phyloP scores from a whole-genome alignment of 2,797 vertebrate species.

The Neostethus bicornis region DNA sequence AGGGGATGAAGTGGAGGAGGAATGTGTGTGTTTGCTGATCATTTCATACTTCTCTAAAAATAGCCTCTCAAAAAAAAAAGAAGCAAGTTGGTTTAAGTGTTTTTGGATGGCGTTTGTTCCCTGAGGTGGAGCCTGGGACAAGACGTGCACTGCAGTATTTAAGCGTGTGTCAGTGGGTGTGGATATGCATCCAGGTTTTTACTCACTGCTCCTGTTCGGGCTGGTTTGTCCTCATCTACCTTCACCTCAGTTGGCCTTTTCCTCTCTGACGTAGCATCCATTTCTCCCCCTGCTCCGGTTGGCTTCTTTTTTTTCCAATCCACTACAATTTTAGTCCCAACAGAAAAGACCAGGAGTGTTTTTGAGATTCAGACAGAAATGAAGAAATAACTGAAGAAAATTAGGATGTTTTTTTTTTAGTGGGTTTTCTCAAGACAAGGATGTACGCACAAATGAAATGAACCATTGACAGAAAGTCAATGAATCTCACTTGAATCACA shows the following conservation, averaged over 20 bases:
- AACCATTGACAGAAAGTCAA: no score
- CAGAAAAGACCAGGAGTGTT: conserved; percentile 26
- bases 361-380: conserved; percentile 32
- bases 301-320: conserved; percentile 20
- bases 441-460: no score
- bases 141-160: conserved; percentile 29
- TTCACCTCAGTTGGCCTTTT: conserved; percentile 9
- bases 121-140: conserved; percentile 79
- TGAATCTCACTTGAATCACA: no score
- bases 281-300: conserved; percentile 27
- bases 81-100: no score
- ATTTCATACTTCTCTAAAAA: conserved; percentile 77
- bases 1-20: conserved; percentile 8
- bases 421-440: no score
- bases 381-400: conserved; percentile 34
- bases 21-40: conserved; percentile 57
- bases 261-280: conserved; percentile 3
- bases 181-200: conserved; percentile 22
- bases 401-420: conserved; percentile 35
- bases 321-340: conserved; percentile 45
- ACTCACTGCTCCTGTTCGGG: conserved; percentile 8
- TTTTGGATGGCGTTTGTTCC: conserved; percentile 69
- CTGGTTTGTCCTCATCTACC: conserved; percentile 1
- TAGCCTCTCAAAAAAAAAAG: conserved; percentile 58
- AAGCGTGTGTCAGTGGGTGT: conserved; percentile 10